Percentiles rank a stretch among this genome's conserved stretches.
Conservation (phyloP, 2,888 invertebrate genomes). For the Melipona beecheii region DNA sequence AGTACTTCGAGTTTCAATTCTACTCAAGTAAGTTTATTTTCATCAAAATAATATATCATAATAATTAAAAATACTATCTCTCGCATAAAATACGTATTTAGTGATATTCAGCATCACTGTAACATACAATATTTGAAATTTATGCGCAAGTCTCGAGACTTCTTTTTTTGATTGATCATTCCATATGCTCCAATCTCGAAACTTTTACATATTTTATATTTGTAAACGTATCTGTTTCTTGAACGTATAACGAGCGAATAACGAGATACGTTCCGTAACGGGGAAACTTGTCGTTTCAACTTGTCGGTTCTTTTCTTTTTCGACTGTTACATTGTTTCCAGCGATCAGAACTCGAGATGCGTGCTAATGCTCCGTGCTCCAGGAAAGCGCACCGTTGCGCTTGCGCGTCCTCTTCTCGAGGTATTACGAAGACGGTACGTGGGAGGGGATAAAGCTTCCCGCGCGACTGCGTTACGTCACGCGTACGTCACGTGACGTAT, state of each 20-base stretch:
- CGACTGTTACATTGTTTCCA: conserved; percentile 53
- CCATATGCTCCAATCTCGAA: background rate
- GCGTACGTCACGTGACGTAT: conserved; percentile 74
- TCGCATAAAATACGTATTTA: background rate
- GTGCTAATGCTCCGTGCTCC: conserved; percentile 63
- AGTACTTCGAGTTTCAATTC: background rate
- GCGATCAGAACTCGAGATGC: conserved; percentile 62
- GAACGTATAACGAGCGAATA: background rate
- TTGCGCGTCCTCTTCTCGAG: conserved; percentile 78
- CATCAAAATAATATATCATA: no score
- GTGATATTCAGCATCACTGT: background rate
- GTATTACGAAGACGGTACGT: conserved; percentile 82
- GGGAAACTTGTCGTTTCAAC: background rate
- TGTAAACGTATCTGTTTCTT: background rate
- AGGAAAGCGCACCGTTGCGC: conserved; percentile 63
- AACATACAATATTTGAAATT: background rate
- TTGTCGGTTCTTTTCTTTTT: conserved; percentile 19
- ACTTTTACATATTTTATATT: background rate
- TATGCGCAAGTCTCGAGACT: no score
- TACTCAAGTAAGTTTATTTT: background rate
- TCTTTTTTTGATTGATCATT: background rate
- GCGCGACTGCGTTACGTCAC: conserved; percentile 78
- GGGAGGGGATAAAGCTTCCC: conserved; percentile 75
- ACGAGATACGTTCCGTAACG: background rate
- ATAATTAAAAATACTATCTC: no score